Base-by-base conservation (phyloP, 2,113 vertebrate species). In the Rhinoptilus africanus region DNA sequence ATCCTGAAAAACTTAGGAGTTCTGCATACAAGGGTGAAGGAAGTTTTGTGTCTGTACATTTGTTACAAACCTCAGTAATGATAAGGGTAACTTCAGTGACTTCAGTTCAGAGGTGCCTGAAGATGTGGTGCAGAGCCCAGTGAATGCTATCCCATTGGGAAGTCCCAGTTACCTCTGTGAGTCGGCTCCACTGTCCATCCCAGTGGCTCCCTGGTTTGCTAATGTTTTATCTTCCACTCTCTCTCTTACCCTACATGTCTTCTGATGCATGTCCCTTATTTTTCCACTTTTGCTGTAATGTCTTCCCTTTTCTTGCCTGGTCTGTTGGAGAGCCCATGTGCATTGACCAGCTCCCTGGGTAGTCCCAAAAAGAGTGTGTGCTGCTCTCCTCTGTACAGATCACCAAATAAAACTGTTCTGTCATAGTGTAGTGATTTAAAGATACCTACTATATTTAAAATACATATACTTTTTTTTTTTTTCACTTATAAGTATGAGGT, bases 241-340 rank as follows among this genome's bases (percentile, higher is more conserved):
- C 26, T 81, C 18, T 66, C 23, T 81, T 74, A 26, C 13, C 14
- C 34, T 82, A 34, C 12, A 30, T 3, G 1, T 88, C 16, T 90
- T 88, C 39, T 1, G 1, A 26, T 48, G 2, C 54, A 43, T 35
- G 13, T 23, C 9, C 10, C 10, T 8, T 47, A 13, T 81, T 90
- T 73, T 74, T 43, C 15, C 9, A 21, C 6, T 67, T 85, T 43
- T 78, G 15, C 60, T 77, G n/a, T 66, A 69, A 14, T 0, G 0
- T 47, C 34, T 54, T 87, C 16, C 9, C 6, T 64, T 64, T 56
- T 56, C 56, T 69, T 69, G 4, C 54, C 24, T 79, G 23, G 4
- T 53, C 32, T 59, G 9, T 53, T 91, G 67, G 17, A 83, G 22
- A 32, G 5, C 1, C 32, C 1, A 6, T 5, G 0, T 10, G 2